Percentiles rank a stretch among this genome's conserved stretches.
Conservation (phyloP, 2,888 invertebrate species). For the Pachymerium ferrugineum region DNA sequence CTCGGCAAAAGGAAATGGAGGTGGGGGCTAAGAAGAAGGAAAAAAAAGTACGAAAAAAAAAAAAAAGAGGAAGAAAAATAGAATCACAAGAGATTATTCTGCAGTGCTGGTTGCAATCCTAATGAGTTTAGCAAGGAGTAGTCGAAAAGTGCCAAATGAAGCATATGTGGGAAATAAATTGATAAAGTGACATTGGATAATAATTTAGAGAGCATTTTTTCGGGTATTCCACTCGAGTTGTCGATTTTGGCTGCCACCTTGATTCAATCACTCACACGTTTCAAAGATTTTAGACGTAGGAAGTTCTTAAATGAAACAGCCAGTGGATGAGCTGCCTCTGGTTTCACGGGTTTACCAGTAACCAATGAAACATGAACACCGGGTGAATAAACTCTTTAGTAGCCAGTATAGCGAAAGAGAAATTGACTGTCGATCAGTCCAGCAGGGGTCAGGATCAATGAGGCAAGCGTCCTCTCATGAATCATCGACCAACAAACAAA, state of each 20-base stretch:
- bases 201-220: slow-evolving; percentile 5
- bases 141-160: background rate
- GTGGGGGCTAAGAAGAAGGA: background rate
- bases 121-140: background rate
- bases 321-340: background rate
- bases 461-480: slow-evolving; percentile 13
- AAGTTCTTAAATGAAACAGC: background rate
- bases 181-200: background rate
- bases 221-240: slow-evolving; percentile 15
- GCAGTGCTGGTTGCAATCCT: slow-evolving; percentile 28
- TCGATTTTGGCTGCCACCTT: background rate
- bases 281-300: background rate
- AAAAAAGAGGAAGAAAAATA: slow-evolving; percentile 10
- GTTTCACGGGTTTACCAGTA: slow-evolving; percentile 24
- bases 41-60: background rate
- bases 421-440: slow-evolving; percentile 24
- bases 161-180: background rate
- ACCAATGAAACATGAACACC: slow-evolving; percentile 6
- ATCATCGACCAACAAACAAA: slow-evolving; percentile 31
- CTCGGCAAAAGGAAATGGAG: slow-evolving; percentile 9
- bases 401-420: slow-evolving; percentile 15
- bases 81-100: slow-evolving; percentile 27
- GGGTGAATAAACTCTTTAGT: slow-evolving; percentile 22
- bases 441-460: slow-evolving; percentile 22
- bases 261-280: slow-evolving; percentile 19